phyloP scores from a whole-genome alignment of 23 tunicate genomes.

The Ascidia mentula region DNA sequence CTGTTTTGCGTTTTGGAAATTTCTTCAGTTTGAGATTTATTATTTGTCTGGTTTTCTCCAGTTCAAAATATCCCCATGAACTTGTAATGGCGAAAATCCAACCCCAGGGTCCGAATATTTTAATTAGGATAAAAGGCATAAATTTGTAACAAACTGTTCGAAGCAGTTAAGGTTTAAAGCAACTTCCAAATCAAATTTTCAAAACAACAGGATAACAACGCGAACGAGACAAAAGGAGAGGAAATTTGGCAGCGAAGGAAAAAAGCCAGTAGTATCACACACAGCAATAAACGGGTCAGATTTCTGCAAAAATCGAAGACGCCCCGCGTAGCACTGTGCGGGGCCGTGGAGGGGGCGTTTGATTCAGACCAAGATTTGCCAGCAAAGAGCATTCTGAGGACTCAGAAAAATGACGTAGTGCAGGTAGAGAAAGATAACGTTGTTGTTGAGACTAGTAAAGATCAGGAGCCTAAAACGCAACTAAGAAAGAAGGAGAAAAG shows the following conservation, averaged over 20 bases:
- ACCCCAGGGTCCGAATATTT: no score
- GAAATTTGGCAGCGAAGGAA: neutral
- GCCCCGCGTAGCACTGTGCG: neutral
- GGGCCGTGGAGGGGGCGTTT: conserved; percentile 27
- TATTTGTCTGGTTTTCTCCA: no score
- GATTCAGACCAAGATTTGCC: conserved; percentile 29
- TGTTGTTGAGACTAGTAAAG: no score
- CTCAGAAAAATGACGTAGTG: neutral
- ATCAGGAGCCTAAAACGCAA: neutral
- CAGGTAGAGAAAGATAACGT: neutral
- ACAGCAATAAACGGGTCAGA: neutral
- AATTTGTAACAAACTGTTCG: no score
- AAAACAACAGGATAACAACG: no score
- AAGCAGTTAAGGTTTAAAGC: no score
- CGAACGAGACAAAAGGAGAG: neutral
- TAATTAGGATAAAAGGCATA: no score
- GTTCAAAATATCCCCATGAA: no score
- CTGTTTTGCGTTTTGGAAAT: no score
- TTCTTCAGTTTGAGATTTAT: no score
- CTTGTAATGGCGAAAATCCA: no score
- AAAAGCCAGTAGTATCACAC: neutral
- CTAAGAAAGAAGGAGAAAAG: neutral
- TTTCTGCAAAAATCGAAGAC: neutral
- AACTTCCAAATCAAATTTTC: no score
- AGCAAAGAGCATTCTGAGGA: neutral